Evolutionary conservation across 2,797 vertebrate species (phyloP).

Genomic region (Syngnathus acus): DNA sequence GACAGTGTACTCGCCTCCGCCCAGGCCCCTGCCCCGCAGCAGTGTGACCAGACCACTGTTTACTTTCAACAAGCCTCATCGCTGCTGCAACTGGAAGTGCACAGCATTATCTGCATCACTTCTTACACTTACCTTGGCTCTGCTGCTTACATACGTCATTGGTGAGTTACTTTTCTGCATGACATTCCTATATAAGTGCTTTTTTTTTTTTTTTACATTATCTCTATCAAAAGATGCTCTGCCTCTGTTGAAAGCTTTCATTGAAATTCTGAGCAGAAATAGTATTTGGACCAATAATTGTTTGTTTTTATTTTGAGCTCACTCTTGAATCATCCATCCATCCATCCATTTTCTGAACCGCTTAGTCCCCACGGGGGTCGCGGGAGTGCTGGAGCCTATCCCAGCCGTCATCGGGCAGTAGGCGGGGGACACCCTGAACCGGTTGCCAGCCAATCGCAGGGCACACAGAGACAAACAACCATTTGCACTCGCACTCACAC

Average conservation of each 20-base stretch:
- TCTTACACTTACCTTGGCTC: slow-evolving; percentile 83
- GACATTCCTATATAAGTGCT: neutral
- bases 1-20: slow-evolving; percentile 91
- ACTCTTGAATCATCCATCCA: neutral
- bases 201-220: neutral
- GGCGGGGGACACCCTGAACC: too few species aligned
- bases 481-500: too few species aligned
- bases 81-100: slow-evolving; percentile 96
- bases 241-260: neutral
- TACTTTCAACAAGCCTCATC: slow-evolving; percentile 93
- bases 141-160: slow-evolving; percentile 89
- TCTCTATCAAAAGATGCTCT: neutral
- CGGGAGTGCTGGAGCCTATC: too few species aligned
- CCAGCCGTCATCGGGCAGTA: too few species aligned
- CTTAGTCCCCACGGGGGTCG: too few species aligned
- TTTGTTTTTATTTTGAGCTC: neutral
- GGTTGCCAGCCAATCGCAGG: too few species aligned
- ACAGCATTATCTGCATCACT: slow-evolving; percentile 89
- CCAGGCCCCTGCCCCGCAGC: slow-evolving; percentile 86
- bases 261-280: too few species aligned
- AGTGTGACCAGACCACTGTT: slow-evolving; percentile 91
- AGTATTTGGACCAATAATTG: neutral
- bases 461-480: too few species aligned
- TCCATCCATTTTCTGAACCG: too few species aligned
- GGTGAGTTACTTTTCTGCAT: slow-evolving; percentile 70